A percentile compares a stretch with the other conserved stretches of the same genome.
These are phyloP conservation scores for Metacarcinus magister DNA, from an alignment of 2,888 invertebrate species.

Conservation along the genomic window DNA sequence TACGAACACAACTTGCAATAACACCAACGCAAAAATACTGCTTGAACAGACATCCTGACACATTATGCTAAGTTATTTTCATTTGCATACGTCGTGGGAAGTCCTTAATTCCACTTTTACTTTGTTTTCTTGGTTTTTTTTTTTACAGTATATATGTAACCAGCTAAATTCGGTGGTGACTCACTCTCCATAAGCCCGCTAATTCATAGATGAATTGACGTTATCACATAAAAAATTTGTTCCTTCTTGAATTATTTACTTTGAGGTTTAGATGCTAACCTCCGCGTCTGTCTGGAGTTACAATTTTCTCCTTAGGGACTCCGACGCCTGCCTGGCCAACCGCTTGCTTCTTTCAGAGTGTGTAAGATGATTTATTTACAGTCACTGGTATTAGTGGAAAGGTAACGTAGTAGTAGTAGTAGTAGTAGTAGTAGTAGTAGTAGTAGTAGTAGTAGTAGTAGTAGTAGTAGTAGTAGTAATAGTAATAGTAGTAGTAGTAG, in stretches of 20 bases:
- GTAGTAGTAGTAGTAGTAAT: conserved; percentile 19
- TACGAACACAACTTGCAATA: neutral
- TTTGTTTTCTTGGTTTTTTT: no score
- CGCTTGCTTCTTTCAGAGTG: no score
- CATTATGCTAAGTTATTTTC: neutral
- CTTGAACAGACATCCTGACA: neutral
- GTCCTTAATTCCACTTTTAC: no score
- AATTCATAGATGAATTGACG: neutral
- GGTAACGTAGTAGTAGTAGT: neutral
- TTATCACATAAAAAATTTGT: neutral
- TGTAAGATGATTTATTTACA: no score
- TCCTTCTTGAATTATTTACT: neutral
- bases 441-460: conserved; percentile 41
- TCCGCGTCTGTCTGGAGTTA: neutral
- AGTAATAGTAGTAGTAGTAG: neutral
- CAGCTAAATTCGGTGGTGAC: neutral
- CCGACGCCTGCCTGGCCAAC: neutral
- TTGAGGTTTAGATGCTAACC: neutral
- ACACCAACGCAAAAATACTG: neutral
- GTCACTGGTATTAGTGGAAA: no score
- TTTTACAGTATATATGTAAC: no score
- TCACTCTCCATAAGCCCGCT: neutral
- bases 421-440: conserved; percentile 44
- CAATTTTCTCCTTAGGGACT: neutral
- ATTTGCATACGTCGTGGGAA: no score